Conservation (phyloP, 2,797 vertebrate genomes). For the Hydrolagus colliei region DNA sequence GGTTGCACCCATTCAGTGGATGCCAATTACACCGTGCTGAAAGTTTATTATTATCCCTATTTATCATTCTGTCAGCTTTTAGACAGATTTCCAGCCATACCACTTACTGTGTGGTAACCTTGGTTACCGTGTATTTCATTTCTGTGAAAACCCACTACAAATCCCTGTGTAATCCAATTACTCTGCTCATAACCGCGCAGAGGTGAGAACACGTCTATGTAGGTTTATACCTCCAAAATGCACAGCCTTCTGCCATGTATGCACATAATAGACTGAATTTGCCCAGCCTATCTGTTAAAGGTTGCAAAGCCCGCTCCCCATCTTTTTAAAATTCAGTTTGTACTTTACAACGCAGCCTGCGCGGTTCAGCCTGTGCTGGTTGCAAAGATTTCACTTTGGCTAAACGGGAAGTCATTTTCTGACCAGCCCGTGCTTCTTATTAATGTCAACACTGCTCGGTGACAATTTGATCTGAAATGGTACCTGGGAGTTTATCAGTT, state of each 20-base stretch:
- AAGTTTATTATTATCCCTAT: slow-evolving; percentile 19
- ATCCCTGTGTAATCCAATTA: slow-evolving; percentile 15
- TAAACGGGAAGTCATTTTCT: too few species aligned
- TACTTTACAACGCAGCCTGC: background rate
- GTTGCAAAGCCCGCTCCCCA: background rate
- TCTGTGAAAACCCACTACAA: background rate
- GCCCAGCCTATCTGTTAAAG: background rate
- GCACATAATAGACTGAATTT: background rate
- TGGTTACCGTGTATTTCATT: background rate
- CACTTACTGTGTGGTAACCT: slow-evolving; percentile 1
- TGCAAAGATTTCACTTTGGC: background rate
- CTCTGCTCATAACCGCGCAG: background rate
- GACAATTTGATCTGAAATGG: too few species aligned
- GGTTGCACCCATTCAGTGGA: background rate
- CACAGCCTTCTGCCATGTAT: background rate
- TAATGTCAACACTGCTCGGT: too few species aligned
- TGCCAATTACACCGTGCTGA: background rate
- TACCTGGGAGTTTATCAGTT: too few species aligned
- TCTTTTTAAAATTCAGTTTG: background rate
- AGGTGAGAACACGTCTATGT: background rate
- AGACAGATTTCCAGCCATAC: slow-evolving; percentile 1
- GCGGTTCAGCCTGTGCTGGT: background rate
- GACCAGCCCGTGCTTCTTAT: too few species aligned
- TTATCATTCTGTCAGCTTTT: slow-evolving; percentile 9
- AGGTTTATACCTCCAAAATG: background rate